These are phyloP conservation scores for Leptopilina clavipes DNA, from an alignment of 1,140 invertebrate species.

Conservation along the genomic window DNA sequence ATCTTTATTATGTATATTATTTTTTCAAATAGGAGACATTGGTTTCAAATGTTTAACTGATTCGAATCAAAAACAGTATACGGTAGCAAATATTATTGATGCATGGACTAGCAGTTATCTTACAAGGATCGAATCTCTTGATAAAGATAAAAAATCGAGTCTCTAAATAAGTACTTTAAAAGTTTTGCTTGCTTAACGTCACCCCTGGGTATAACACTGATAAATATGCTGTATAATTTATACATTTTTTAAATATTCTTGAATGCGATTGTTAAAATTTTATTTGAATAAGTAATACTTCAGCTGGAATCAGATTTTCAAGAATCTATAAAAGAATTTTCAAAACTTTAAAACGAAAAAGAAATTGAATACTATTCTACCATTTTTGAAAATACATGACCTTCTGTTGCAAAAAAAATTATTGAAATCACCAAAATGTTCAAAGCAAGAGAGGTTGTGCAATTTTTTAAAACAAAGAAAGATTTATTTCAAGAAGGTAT, in stretches of 20 bases:
- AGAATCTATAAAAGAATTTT: too few relatives aligned
- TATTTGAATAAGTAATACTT: not conserved
- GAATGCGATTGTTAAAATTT: not conserved
- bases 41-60: not conserved
- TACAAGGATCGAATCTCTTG: not conserved
- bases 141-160: constrained; percentile 31
- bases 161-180: constrained; percentile 39
- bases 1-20: not conserved
- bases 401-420: too few relatives aligned
- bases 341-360: too few relatives aligned
- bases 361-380: too few relatives aligned
- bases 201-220: constrained; percentile 37
- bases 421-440: too few relatives aligned
- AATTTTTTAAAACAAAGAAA: constrained; percentile 14
- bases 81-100: not conserved
- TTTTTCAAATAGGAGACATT: not conserved
- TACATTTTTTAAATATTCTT: constrained; percentile 21
- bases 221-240: constrained; percentile 34
- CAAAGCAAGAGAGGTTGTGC: too few relatives aligned
- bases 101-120: not conserved
- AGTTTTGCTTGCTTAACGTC: constrained; percentile 38
- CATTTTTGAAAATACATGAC: too few relatives aligned
- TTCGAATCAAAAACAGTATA: not conserved
- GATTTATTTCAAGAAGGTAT: not conserved
- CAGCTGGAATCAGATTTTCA: too few relatives aligned